Conservation (phyloP, 2,888 invertebrate genomes). For the Crematogaster levior region DNA sequence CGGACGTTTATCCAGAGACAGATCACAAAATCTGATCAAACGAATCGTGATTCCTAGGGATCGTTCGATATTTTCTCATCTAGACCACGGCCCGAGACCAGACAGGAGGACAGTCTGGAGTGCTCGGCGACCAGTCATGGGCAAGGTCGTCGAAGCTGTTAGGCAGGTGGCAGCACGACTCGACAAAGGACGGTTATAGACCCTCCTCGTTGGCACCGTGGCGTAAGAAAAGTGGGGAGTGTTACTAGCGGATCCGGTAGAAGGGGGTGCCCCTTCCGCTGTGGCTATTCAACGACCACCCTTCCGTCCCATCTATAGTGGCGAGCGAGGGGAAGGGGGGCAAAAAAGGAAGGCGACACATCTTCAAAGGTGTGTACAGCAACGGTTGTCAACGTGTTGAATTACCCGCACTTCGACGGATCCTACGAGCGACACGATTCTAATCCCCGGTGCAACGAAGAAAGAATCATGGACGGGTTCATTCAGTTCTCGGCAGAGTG, state of each 20-base stretch:
- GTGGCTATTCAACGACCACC: constrained; percentile 63
- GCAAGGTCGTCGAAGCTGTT: constrained; percentile 71
- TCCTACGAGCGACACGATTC: constrained; percentile 75
- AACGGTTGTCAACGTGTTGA: constrained; percentile 76
- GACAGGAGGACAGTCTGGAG: constrained; percentile 56
- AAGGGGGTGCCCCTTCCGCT: constrained; percentile 69
- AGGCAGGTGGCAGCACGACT: constrained; percentile 85
- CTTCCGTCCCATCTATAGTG: constrained; percentile 59
- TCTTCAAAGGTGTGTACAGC: constrained; percentile 74
- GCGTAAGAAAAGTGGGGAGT: constrained; percentile 67
- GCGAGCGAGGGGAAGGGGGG: constrained; percentile 47
- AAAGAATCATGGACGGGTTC: constrained; percentile 77
- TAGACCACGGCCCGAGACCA: constrained; percentile 24
- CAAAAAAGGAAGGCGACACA: constrained; percentile 62
- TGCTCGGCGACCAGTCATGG: constrained; percentile 66
- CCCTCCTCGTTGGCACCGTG: constrained; percentile 73
- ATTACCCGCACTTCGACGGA: constrained; percentile 74
- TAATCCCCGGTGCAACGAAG: constrained; percentile 75
- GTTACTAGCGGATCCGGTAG: constrained; percentile 59
- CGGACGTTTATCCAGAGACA: not conserved
- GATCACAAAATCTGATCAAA: constrained; percentile 46
- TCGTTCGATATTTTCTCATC: not conserved
- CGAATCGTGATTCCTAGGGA: not conserved
- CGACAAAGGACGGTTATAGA: constrained; percentile 75
- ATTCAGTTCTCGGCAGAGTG: constrained; percentile 73